Evolutionary conservation across 2,113 vertebrate species (phyloP), one percentile per base, ranked within the genome.

Genomic region (Oryzias woworae): DNA sequence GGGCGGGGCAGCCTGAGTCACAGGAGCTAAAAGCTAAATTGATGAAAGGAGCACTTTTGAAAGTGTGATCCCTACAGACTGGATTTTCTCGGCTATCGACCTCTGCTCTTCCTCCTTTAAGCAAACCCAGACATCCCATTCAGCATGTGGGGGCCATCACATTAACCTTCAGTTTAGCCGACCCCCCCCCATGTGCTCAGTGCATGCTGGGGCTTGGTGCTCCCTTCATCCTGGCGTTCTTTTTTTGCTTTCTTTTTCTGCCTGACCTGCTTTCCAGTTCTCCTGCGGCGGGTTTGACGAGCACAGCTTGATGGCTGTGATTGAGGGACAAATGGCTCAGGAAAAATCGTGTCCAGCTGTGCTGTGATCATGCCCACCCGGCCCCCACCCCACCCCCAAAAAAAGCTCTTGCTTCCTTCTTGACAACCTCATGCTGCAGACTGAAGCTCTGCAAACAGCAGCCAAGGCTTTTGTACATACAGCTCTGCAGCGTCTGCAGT

Each of bases 181-280:
- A 8, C 31, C 31, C 31, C 31, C 31, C 31, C 31, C 6, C 31
- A 12, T 36, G 8, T 36, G 31, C 31, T 31, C 31, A 31, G 31
- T 12, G 24, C 26, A 47, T 45, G 49, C 56, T 23, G 50, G 51
- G 46, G 68, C 53, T 36, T 41, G 26, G 0, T 36, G 1, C 48
- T 13, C 75, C 50, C 28, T 13, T 74, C 50, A 47, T 28, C 43
- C 12, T 13, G 75, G 61, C 50, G 3, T 45, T 50, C 62, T 42
- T 62, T 62, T 20, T 20, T 20, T 5, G 6, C 4, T 16, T 13
- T 58, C 17, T 73, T 36, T 58, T 50, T 56, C 54, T 81, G 62
- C 75, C 71, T 87, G 87, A 88, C 88, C 90, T 87, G 79, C 24
- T 88, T 91, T 66, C 46, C 26, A 63, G 59, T 20, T 14, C 74